These are phyloP conservation scores for Pipistrellus pipistrellus DNA, from an alignment of 2,797 vertebrate genomes.

Conservation along the genomic window DNA sequence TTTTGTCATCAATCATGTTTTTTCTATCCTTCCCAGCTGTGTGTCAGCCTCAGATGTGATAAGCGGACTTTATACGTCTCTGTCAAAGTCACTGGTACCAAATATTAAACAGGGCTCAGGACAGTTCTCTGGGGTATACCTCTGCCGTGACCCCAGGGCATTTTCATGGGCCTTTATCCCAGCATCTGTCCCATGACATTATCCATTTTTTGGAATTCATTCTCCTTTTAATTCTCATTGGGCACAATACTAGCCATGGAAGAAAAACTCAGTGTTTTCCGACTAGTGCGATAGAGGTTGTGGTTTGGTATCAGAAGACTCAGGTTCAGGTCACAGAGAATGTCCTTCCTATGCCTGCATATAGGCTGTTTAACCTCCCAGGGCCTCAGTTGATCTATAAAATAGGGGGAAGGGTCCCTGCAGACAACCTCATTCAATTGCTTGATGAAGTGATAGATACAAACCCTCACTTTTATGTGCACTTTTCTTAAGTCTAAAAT, in stretches of 20 bases:
- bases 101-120: slow-evolving; percentile 70
- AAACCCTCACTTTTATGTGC: neutral
- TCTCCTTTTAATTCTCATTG: neutral
- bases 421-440: neutral
- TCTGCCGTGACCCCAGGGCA: slow-evolving; percentile 36
- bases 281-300: neutral
- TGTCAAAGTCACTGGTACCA: slow-evolving; percentile 72
- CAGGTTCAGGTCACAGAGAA: neutral
- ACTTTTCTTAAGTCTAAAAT: neutral
- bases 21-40: slow-evolving; percentile 79
- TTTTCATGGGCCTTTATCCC: neutral
- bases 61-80: slow-evolving; percentile 72
- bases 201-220: neutral
- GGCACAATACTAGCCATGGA: neutral
- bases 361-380: neutral
- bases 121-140: neutral
- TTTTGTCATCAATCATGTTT: slow-evolving; percentile 81
- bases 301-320: neutral
- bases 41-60: slow-evolving; percentile 74
- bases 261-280: neutral
- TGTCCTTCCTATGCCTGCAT: rapidly evolving
- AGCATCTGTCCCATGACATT: neutral
- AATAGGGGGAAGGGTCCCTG: neutral
- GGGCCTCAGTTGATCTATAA: neutral
- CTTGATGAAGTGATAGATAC: neutral